A percentile compares a stretch with the other conserved stretches of the same genome.
Conservation (phyloP, 1,140 invertebrate genomes). For the Muscidifurax raptorellus region DNA sequence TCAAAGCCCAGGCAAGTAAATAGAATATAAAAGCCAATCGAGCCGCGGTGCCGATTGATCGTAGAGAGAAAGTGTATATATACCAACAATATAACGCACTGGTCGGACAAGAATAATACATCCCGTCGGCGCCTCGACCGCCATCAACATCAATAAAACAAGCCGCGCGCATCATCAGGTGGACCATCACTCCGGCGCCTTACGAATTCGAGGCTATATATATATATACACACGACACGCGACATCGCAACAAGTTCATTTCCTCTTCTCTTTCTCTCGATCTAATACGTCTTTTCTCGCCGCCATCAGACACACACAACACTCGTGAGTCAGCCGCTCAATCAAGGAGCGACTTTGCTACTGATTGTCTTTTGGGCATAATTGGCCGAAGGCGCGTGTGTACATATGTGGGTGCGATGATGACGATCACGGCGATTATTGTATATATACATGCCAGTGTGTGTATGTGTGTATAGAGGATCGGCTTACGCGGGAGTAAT, state of each 20-base stretch:
- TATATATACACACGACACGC: neutral
- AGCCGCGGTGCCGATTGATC: neutral
- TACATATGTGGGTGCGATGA: conserved; percentile 20
- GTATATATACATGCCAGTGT: neutral
- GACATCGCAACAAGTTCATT: neutral
- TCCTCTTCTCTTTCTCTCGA: neutral
- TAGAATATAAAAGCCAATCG: too few relatives aligned
- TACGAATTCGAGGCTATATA: neutral
- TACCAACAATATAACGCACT: neutral
- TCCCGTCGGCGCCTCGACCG: neutral
- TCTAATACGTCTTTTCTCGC: conserved; percentile 12
- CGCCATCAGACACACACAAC: neutral
- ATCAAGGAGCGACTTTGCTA: conserved; percentile 71
- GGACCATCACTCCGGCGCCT: neutral
- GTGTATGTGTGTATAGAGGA: neutral
- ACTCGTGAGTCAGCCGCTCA: conserved; percentile 67
- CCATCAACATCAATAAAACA: neutral
- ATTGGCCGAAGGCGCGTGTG: conserved; percentile 56
- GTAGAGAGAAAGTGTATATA: neutral
- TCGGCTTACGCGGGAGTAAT: conserved; percentile 33
- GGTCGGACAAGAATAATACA: neutral
- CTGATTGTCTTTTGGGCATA: conserved; percentile 68
- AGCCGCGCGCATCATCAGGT: neutral
- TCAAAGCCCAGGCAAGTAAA: neutral
- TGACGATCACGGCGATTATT: conserved; percentile 8